These are phyloP conservation scores for Apotomis turbidana DNA, from an alignment of 2,888 invertebrate species.

Conservation along the genomic window DNA sequence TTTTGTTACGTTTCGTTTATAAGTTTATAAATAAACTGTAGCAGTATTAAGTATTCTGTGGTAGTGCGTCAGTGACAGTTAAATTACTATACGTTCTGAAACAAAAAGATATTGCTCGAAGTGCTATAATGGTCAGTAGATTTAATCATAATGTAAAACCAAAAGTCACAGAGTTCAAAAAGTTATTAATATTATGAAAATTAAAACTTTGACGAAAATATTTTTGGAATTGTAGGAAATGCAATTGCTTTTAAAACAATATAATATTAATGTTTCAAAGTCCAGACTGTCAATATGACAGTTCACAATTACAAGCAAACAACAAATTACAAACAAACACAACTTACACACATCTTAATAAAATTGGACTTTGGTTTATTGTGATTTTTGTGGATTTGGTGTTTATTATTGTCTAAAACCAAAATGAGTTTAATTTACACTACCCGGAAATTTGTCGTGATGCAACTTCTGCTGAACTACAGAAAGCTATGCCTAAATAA, in stretches of 20 bases:
- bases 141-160: too few relatives aligned
- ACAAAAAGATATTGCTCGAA: neutral
- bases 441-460: slow-evolving; percentile 21
- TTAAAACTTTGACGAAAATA: too few relatives aligned
- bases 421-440: slow-evolving; percentile 27
- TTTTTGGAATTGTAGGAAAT: too few relatives aligned
- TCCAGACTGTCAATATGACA: neutral
- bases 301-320: neutral
- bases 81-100: neutral
- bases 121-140: neutral
- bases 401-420: neutral
- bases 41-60: too few relatives aligned
- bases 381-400: neutral
- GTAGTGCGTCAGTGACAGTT: neutral
- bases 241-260: too few relatives aligned
- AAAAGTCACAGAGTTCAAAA: too few relatives aligned
- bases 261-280: too few relatives aligned
- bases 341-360: neutral
- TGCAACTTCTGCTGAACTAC: slow-evolving; percentile 18
- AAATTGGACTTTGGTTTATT: neutral
- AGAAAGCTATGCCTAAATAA: slow-evolving; percentile 17
- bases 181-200: too few relatives aligned
- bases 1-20: neutral
- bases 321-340: neutral
- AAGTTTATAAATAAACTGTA: too few relatives aligned